Conservation (phyloP, 2,888 invertebrate species). For the Philonicus albiceps region DNA sequence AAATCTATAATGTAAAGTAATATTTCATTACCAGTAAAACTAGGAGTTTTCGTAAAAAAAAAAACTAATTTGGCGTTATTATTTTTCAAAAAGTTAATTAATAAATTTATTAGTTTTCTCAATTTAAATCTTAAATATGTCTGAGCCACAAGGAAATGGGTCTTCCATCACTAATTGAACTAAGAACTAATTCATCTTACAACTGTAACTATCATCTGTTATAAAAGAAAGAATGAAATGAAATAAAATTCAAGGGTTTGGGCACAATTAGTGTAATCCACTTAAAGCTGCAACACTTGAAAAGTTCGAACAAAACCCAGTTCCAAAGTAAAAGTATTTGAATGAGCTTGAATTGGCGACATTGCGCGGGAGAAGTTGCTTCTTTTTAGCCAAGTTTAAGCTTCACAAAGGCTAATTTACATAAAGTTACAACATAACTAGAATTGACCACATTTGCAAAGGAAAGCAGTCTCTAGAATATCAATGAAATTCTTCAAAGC, state of each 20-base stretch:
- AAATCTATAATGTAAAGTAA: no score
- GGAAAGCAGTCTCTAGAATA: constrained; percentile 14
- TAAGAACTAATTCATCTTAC: neutral
- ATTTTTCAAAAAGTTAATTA: no score
- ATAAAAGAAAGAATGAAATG: neutral
- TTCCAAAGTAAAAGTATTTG: neutral
- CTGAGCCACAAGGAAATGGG: no score
- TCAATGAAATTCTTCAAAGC: constrained; percentile 26
- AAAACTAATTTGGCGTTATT: no score
- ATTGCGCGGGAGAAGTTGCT: neutral
- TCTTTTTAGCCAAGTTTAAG: neutral
- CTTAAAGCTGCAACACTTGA: neutral
- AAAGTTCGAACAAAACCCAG: neutral
- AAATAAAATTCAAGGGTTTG: neutral
- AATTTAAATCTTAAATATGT: no score
- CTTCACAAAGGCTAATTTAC: constrained; percentile 20
- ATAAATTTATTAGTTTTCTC: no score
- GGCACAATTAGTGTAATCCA: neutral
- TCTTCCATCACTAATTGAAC: neutral
- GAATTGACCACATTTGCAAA: constrained; percentile 17
- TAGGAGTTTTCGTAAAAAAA: no score
- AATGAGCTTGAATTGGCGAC: neutral
- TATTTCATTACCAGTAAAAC: no score
- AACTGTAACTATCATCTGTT: neutral
- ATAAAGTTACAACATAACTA: constrained; percentile 1